phyloP scores from a whole-genome alignment of 2,888 invertebrate species.

The Pseudococcus jackbeardsleyi region DNA sequence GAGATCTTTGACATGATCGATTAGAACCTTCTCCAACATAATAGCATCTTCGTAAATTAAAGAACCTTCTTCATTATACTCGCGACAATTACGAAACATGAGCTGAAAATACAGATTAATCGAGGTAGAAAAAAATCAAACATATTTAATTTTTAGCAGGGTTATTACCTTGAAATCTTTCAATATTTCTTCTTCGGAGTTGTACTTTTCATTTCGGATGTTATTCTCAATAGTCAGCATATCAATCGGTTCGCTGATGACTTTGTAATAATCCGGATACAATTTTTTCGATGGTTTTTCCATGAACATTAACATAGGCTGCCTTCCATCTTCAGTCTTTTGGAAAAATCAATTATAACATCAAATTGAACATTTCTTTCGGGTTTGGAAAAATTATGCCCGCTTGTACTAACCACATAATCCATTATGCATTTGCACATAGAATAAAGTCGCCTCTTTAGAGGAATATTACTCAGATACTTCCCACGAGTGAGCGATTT shows the following conservation, averaged over 20 bases:
- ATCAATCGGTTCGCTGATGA: slow-evolving; percentile 94
- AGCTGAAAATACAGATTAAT: slow-evolving; percentile 73
- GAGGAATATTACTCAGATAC: slow-evolving; percentile 74
- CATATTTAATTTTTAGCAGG: background rate
- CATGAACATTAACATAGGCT: slow-evolving; percentile 93
- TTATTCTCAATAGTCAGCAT: slow-evolving; percentile 93
- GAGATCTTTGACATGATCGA: slow-evolving; percentile 84
- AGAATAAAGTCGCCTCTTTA: slow-evolving; percentile 84
- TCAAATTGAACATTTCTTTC: too few species aligned
- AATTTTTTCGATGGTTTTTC: slow-evolving; percentile 95
- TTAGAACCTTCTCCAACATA: slow-evolving; percentile 85
- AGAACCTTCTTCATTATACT: slow-evolving; percentile 96
- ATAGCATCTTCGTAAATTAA: slow-evolving; percentile 95
- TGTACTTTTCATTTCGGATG: slow-evolving; percentile 81
- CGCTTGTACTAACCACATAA: slow-evolving; percentile 72
- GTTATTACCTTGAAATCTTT: slow-evolving; percentile 74
- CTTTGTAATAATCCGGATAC: slow-evolving; percentile 92
- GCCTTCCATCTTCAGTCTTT: slow-evolving; percentile 81
- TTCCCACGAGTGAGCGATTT: slow-evolving; percentile 71
- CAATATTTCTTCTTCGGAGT: slow-evolving; percentile 75
- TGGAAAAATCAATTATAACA: too few species aligned
- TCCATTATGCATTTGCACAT: slow-evolving; percentile 84
- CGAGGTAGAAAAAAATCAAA: too few species aligned
- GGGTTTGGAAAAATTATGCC: too few species aligned
- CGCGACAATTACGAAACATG: slow-evolving; percentile 98